Evolutionary conservation across 2,888 invertebrate genomes (phyloP).

Genomic region (Coleophora flavipennella): DNA sequence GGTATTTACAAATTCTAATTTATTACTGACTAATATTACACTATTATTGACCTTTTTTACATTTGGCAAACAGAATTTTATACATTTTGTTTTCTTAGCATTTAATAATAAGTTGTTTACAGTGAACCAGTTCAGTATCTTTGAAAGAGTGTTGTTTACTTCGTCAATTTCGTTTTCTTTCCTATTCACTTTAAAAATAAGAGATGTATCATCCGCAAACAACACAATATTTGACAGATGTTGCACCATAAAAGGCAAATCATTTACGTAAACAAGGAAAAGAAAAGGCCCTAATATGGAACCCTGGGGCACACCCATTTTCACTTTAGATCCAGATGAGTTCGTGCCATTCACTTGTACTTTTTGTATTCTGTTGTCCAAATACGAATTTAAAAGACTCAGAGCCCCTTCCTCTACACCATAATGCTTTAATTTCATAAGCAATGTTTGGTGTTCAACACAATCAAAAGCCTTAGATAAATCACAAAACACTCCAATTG

Average conservation of each 20-base stretch:
- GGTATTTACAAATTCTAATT: conserved; percentile 1
- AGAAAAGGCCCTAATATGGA: conserved; percentile 1
- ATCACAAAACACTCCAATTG: conserved; percentile 5
- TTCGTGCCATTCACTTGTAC: background rate
- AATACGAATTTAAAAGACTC: background rate
- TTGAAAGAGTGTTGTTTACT: background rate
- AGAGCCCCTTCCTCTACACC: background rate
- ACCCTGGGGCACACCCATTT: background rate
- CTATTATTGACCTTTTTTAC: conserved; percentile 1
- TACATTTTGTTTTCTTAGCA: conserved; percentile 11
- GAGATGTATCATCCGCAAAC: conserved; percentile 8
- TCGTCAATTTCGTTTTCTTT: background rate
- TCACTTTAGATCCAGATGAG: background rate
- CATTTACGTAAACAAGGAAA: conserved; percentile 6
- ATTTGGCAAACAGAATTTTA: conserved; percentile 8
- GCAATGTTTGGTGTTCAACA: conserved; percentile 1
- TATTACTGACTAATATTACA: conserved; percentile 1
- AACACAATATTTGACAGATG: background rate
- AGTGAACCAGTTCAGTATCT: conserved; percentile 1
- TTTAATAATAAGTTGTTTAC: conserved; percentile 10
- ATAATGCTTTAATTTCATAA: conserved; percentile 2
- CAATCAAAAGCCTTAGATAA: conserved; percentile 6
- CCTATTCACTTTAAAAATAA: conserved; percentile 4
- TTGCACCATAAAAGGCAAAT: conserved; percentile 1
- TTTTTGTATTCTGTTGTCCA: background rate